These are phyloP conservation scores for Acromyrmex heyeri DNA, from an alignment of 1,140 invertebrate species.

Conservation along the genomic window DNA sequence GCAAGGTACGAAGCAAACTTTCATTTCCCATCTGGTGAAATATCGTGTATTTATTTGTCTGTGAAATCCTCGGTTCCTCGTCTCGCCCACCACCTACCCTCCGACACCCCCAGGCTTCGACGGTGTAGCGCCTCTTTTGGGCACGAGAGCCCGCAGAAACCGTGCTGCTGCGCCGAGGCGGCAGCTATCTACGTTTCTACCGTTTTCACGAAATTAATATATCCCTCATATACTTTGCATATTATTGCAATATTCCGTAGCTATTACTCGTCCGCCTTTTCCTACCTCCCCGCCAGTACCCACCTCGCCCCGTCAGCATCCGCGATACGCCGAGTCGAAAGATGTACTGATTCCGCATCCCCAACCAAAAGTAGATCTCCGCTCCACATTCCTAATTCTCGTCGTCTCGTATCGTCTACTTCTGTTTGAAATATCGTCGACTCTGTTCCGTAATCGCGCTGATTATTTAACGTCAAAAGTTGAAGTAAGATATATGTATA, in stretches of 20 bases:
- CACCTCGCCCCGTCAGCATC: slow-evolving; percentile 22
- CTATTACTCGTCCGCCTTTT: slow-evolving; percentile 85
- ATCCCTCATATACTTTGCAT: slow-evolving; percentile 87
- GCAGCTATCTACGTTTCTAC: slow-evolving; percentile 83
- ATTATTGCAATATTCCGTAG: slow-evolving; percentile 87
- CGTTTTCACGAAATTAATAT: slow-evolving; percentile 87
- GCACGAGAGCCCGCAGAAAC: slow-evolving; percentile 80
- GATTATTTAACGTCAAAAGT: slow-evolving; percentile 39
- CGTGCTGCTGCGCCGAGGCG: slow-evolving; percentile 72
- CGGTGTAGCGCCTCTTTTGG: slow-evolving; percentile 77
- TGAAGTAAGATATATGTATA: slow-evolving; percentile 9
- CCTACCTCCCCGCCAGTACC: slow-evolving; percentile 68
- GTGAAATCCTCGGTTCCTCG: slow-evolving; percentile 79
- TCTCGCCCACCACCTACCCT: slow-evolving; percentile 71
- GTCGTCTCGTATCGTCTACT: slow-evolving; percentile 25
- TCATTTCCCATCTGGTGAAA: slow-evolving; percentile 82
- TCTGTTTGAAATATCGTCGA: slow-evolving; percentile 31
- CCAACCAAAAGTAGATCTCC: slow-evolving; percentile 71
- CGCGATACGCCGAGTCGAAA: slow-evolving; percentile 59
- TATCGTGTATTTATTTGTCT: slow-evolving; percentile 84
- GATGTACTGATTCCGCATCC: slow-evolving; percentile 71
- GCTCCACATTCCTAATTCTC: slow-evolving; percentile 48
- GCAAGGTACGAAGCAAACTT: slow-evolving; percentile 78
- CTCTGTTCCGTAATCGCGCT: slow-evolving; percentile 13
- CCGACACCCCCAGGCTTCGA: slow-evolving; percentile 62